These are phyloP conservation scores for Anniella stebbinsi DNA, from an alignment of 2,797 vertebrate genomes.

Conservation along the genomic window DNA sequence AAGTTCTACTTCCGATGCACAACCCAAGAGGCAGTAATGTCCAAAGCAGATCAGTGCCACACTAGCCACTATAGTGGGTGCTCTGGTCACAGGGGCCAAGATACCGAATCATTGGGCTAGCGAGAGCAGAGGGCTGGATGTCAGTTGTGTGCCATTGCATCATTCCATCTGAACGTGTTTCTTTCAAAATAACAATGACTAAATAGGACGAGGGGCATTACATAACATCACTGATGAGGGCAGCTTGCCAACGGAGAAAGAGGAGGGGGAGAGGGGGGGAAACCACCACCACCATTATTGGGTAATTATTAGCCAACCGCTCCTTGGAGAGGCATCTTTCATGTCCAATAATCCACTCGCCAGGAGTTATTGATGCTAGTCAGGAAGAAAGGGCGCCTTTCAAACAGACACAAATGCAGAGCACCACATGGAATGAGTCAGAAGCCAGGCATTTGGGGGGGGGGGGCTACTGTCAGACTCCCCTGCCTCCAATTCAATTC, in stretches of 20 bases:
- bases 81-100: background rate
- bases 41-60: background rate
- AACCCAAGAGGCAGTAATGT: background rate
- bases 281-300: background rate
- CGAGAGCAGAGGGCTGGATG: background rate
- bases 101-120: background rate
- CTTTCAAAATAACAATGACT: background rate
- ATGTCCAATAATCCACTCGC: background rate
- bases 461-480: too few species aligned
- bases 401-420: background rate
- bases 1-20: background rate
- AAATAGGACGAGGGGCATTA: constrained; percentile 19
- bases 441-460: background rate
- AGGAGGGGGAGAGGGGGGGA: rapidly evolving
- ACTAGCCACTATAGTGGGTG: background rate
- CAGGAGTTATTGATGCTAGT: background rate
- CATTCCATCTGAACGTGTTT: background rate
- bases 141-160: background rate
- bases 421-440: background rate
- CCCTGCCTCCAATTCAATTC: background rate
- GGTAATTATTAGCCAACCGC: background rate
- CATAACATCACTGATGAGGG: constrained; percentile 6
- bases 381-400: background rate
- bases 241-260: background rate
- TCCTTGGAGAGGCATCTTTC: background rate